phyloP scores from a whole-genome alignment of 2,888 invertebrate species.

The Sphaerophoria taeniata region DNA sequence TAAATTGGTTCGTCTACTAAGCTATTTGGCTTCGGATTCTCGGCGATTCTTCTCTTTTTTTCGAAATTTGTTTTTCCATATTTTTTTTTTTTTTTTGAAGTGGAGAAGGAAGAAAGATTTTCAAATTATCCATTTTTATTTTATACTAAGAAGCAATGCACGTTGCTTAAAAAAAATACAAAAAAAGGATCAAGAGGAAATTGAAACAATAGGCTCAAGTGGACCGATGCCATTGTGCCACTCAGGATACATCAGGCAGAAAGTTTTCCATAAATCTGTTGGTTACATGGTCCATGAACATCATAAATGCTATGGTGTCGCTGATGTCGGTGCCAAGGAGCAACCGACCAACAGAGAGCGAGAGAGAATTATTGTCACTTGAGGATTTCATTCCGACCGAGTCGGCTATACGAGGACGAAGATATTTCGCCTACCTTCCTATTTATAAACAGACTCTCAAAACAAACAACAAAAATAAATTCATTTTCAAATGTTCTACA shows the following conservation, averaged over 20 bases:
- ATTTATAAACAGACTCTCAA: neutral
- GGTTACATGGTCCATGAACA: conserved; percentile 64
- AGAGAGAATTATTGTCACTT: conserved; percentile 56
- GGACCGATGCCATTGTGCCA: conserved; percentile 51
- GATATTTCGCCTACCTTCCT: conserved; percentile 16
- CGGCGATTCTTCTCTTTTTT: neutral
- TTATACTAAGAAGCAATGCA: conserved; percentile 42
- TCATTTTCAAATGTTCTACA: conserved; percentile 52
- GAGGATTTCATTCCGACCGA: conserved; percentile 17
- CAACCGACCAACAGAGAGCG: conserved; percentile 1
- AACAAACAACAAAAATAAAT: conserved; percentile 24
- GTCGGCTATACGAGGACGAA: neutral
- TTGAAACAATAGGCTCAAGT: conserved; percentile 60
- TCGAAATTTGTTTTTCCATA: neutral
- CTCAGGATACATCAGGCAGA: conserved; percentile 57
- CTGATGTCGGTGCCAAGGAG: conserved; percentile 47
- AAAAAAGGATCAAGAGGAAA: neutral
- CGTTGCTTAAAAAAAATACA: conserved; percentile 12
- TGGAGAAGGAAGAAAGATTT: conserved; percentile 10
- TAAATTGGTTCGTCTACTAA: conserved; percentile 47
- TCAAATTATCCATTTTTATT: conserved; percentile 37
- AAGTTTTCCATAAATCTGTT: conserved; percentile 64
- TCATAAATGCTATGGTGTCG: conserved; percentile 50
- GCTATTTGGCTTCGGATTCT: conserved; percentile 42
- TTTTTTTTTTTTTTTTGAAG: neutral